A percentile compares a stretch with the other conserved stretches of the same genome.
Conservation (phyloP, 1,140 invertebrate species). For the Drosophila watanabei region DNA sequence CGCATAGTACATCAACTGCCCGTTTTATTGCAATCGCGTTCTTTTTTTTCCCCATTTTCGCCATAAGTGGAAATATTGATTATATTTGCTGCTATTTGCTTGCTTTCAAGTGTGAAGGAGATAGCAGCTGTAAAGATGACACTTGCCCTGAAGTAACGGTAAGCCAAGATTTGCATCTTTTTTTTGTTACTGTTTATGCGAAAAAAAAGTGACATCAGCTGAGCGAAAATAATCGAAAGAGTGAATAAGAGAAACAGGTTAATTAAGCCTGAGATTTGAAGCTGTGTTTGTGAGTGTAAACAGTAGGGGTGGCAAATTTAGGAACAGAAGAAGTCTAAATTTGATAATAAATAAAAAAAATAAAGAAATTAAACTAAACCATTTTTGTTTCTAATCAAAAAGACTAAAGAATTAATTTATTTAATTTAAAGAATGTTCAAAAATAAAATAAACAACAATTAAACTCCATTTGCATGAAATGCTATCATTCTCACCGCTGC, state of each 20-base stretch:
- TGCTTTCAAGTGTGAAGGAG: background rate
- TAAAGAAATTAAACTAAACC: no score
- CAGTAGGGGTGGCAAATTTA: background rate
- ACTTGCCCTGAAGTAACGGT: constrained; percentile 21
- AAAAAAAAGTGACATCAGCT: constrained; percentile 70
- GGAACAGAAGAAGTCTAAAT: background rate
- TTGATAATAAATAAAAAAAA: no score
- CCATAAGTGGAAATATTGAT: constrained; percentile 69
- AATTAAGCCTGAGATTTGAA: constrained; percentile 29
- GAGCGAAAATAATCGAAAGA: constrained; percentile 61
- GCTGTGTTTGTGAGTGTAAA: constrained; percentile 7
- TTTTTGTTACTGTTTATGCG: background rate
- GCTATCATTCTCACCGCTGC: constrained; percentile 3
- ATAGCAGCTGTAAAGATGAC: background rate
- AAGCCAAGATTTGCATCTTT: constrained; percentile 6
- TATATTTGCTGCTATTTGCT: constrained; percentile 31
- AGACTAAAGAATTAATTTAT: no score
- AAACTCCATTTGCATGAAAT: background rate
- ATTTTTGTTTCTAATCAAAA: no score
- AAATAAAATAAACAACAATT: background rate
- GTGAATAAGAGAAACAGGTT: constrained; percentile 60
- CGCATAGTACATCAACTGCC: constrained; percentile 47
- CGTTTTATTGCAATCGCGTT: constrained; percentile 41
- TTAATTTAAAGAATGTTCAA: no score
- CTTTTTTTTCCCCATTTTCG: constrained; percentile 57